Percentiles rank a stretch among this genome's conserved stretches.
Evolutionary conservation across 2,797 vertebrate genomes (phyloP).

Genomic region (Scomberomorus guttatus): DNA sequence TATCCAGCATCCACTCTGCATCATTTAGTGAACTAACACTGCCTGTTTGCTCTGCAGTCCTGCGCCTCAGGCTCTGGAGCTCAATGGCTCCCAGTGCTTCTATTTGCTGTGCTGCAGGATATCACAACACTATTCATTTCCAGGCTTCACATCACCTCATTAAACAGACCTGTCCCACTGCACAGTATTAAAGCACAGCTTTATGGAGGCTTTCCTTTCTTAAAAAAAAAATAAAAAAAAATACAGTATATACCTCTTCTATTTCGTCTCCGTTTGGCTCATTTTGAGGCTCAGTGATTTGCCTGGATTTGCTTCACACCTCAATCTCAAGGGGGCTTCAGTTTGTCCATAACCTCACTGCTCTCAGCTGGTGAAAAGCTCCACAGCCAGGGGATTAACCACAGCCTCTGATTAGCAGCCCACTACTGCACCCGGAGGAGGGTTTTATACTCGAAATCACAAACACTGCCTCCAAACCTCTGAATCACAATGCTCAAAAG

Average conservation of each 20-base stretch:
- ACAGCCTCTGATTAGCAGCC: conserved; percentile 78
- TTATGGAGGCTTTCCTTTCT: conserved; percentile 40
- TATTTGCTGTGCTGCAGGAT: conserved; percentile 73
- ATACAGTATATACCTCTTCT: conserved; percentile 13
- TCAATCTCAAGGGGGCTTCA: conserved; percentile 61
- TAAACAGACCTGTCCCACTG: conserved; percentile 73
- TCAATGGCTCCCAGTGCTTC: conserved; percentile 76
- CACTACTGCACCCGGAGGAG: conserved; percentile 63
- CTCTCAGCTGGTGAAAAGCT: conserved; percentile 75
- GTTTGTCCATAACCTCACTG: conserved; percentile 67
- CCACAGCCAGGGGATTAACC: conserved; percentile 77
- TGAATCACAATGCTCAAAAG: conserved; percentile 26
- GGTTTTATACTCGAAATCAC: conserved; percentile 47
- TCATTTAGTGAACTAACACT: conserved; percentile 73
- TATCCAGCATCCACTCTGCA: conserved; percentile 71
- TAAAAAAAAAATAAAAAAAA: neutral
- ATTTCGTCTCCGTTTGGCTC: conserved; percentile 41
- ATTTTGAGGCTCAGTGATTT: conserved; percentile 67
- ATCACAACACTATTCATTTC: conserved; percentile 75
- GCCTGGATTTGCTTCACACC: conserved; percentile 66
- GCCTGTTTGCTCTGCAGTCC: conserved; percentile 71
- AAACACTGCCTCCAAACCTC: conserved; percentile 46
- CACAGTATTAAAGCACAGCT: conserved; percentile 55
- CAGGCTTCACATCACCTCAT: conserved; percentile 75
- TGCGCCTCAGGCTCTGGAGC: conserved; percentile 58